Evolutionary conservation across 2,888 invertebrate genomes (phyloP).

Genomic region (Nomada ruficornis): DNA sequence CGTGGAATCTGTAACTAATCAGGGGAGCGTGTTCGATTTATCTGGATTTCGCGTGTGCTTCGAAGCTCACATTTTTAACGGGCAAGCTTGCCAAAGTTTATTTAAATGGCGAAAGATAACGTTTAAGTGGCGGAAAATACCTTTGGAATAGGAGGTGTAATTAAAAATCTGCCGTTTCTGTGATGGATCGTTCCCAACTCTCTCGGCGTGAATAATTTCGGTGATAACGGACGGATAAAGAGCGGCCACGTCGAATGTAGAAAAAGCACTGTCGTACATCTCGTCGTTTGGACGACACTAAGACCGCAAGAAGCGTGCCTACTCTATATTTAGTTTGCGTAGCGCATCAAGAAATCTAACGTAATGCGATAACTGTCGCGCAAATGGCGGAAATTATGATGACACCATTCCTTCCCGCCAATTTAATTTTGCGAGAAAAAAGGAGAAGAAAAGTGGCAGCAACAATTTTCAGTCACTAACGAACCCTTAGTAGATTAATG

Average conservation of each 20-base stretch:
- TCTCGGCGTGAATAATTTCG: neutral
- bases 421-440: neutral
- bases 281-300: slow-evolving; percentile 40
- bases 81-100: too few relatives aligned
- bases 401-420: neutral
- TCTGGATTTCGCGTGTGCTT: too few relatives aligned
- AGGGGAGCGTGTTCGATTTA: too few relatives aligned
- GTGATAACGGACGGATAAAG: neutral
- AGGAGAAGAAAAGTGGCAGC: neutral
- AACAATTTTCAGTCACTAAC: too few relatives aligned
- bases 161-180: neutral
- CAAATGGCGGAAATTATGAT: slow-evolving; percentile 4
- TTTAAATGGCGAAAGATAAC: neutral
- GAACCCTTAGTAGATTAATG: neutral
- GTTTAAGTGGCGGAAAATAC: neutral
- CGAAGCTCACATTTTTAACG: too few relatives aligned
- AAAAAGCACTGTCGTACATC: slow-evolving; percentile 43
- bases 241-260: slow-evolving; percentile 8
- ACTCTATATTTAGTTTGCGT: slow-evolving; percentile 52
- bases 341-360: slow-evolving; percentile 57
- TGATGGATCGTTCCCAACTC: neutral
- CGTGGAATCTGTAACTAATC: too few relatives aligned
- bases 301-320: slow-evolving; percentile 12
- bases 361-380: slow-evolving; percentile 51
- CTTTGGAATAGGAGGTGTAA: neutral